Evolutionary conservation across 2,888 invertebrate genomes (phyloP), one percentile per base, ranked within the genome.

Genomic region (Cerastis leucographa): DNA sequence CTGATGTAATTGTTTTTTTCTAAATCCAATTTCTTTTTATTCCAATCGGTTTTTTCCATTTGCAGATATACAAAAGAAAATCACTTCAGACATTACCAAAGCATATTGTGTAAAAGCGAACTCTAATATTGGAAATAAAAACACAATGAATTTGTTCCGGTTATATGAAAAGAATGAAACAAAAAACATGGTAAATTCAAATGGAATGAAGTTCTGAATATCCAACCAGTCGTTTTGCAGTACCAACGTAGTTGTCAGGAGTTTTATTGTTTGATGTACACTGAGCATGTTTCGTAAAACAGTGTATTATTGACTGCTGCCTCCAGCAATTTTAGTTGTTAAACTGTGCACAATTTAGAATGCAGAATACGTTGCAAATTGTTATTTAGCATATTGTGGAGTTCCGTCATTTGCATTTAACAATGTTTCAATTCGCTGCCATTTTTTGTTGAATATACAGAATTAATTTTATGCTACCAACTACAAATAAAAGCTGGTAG

Each of bases 61-160:
- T 68, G 54, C 73, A 29, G 64, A 84, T 67, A 67, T n/a, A 84
- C 66, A 80, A 86, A 86, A 61, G 71, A 79, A 87, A 87, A 84
- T 71, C 80, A 72, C 71, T 74, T 84, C 72, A 72, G 80, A 71
- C 83, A 83, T 70, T 78, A 84, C 80, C 68, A 84, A 86, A 84
- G 46, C 68, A 67, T 79, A 79, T 70, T 71, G 73, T 68, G 77
- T 68, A 70, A 72, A 84, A 66, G 61, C 59, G 68, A 74, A 84
- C 40, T 87, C 64, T 64, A 67, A 72, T 84, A 86, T 86, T 84
- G 25, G 46, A 70, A 70, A 87, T 79, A 87, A 87, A 86, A 86
- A 75, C 70, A 35, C 62, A 61, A 83, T 83, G 73, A 78, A 61
- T 86, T 86, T 86, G 62, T 84, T 84, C 69, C 80, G 51, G 59